These are phyloP conservation scores for Brachystomella parvula DNA, from an alignment of 1,140 invertebrate species.

Conservation along the genomic window DNA sequence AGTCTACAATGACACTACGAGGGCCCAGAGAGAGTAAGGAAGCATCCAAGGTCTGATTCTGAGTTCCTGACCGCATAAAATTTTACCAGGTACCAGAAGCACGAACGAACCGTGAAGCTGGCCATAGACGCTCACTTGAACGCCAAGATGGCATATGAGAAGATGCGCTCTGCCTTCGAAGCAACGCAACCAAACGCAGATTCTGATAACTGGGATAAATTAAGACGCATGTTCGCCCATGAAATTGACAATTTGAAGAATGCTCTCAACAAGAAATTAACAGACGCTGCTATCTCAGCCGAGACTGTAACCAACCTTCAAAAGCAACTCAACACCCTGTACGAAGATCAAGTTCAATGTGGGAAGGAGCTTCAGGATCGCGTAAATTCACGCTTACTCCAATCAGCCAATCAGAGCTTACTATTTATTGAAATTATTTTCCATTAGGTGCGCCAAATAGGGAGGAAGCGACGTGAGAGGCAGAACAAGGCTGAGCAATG, in stretches of 20 bases:
- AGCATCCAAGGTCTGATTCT: no score
- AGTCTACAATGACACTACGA: slow-evolving; percentile 23
- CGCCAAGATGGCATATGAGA: slow-evolving; percentile 33
- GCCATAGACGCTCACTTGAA: slow-evolving; percentile 28
- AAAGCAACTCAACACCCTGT: slow-evolving; percentile 27
- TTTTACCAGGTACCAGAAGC: not conserved
- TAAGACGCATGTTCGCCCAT: slow-evolving; percentile 19
- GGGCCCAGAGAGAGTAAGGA: slow-evolving; percentile 20
- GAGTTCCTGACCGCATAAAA: no score
- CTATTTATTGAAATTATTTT: not conserved
- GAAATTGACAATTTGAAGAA: slow-evolving; percentile 35
- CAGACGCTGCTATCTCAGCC: slow-evolving; percentile 21
- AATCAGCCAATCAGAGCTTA: not conserved
- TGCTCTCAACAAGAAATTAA: slow-evolving; percentile 23
- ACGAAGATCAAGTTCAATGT: slow-evolving; percentile 26
- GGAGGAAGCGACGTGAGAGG: slow-evolving; percentile 27
- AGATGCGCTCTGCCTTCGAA: slow-evolving; percentile 33
- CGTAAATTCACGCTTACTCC: slow-evolving; percentile 9
- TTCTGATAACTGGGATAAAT: slow-evolving; percentile 31
- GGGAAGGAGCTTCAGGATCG: slow-evolving; percentile 34
- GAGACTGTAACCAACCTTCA: slow-evolving; percentile 18
- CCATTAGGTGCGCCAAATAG: slow-evolving; percentile 26
- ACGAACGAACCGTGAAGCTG: slow-evolving; percentile 26
- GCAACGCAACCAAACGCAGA: slow-evolving; percentile 21
- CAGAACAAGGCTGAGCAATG: slow-evolving; percentile 37